Percentiles rank a stretch among this genome's conserved stretches.
Evolutionary conservation across 2,888 invertebrate genomes (phyloP).

Genomic region (Tachina lurida): DNA sequence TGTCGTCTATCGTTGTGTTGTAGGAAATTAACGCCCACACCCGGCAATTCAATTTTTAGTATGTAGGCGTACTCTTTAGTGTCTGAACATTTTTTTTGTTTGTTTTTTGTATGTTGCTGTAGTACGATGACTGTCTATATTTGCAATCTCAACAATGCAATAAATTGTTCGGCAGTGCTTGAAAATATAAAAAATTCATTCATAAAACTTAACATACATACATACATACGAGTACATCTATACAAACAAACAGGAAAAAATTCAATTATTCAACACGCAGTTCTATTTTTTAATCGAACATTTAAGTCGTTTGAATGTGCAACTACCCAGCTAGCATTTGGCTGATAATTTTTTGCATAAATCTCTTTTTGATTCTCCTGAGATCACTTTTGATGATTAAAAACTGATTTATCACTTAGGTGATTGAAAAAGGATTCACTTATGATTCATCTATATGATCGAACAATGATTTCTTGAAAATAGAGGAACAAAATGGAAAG

Average conservation of each 20-base stretch:
- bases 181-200: constrained; percentile 35
- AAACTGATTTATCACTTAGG: too few species aligned
- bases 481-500: too few species aligned
- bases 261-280: constrained; percentile 42
- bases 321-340: too few species aligned
- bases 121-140: constrained; percentile 1
- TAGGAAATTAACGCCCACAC: constrained; percentile 63
- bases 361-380: too few species aligned
- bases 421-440: too few species aligned
- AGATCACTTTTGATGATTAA: too few species aligned
- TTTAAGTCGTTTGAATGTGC: constrained; percentile 9
- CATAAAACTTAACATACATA: constrained; percentile 33
- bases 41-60: constrained; percentile 17
- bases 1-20: neutral
- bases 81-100: neutral
- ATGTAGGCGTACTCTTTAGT: constrained; percentile 44
- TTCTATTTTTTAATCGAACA: constrained; percentile 3
- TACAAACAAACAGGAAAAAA: constrained; percentile 15
- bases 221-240: constrained; percentile 42
- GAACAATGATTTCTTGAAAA: too few species aligned
- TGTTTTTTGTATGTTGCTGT: neutral
- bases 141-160: constrained; percentile 54
- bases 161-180: constrained; percentile 45
- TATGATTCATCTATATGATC: too few species aligned
- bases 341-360: too few species aligned